A percentile compares a stretch with the other conserved stretches of the same genome.
phyloP scores from a whole-genome alignment of 2,113 vertebrate genomes.

The Phoxinus phoxinus region DNA sequence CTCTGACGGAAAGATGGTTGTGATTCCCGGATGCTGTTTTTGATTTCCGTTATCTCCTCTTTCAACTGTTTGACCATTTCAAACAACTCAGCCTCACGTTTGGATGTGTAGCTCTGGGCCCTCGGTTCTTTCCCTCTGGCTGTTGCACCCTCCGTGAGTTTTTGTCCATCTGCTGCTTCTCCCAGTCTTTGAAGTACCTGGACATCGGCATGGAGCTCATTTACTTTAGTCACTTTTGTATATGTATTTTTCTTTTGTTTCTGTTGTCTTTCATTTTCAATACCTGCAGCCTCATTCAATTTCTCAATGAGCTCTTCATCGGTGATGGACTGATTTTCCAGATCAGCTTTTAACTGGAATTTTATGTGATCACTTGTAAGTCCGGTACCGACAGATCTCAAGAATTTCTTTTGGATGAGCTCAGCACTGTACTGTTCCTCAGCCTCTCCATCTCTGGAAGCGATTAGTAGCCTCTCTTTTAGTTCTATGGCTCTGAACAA shows the following conservation, averaged over 20 bases:
- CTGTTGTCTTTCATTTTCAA: background rate
- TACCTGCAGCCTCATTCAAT: constrained; percentile 3
- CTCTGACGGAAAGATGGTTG: too few species aligned
- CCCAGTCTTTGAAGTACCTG: background rate
- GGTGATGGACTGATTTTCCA: background rate
- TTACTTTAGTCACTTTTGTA: background rate
- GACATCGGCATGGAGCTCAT: background rate
- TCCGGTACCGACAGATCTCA: constrained; percentile 14
- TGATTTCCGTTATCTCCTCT: background rate
- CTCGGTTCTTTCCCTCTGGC: background rate
- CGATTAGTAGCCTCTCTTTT: constrained; percentile 18
- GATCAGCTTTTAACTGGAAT: background rate
- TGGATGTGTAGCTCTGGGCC: background rate
- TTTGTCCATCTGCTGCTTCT: background rate
- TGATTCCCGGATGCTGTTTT: constrained; percentile 5
- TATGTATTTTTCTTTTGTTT: background rate
- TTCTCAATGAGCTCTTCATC: constrained; percentile 10
- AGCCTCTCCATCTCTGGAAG: constrained; percentile 11
- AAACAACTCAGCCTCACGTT: background rate
- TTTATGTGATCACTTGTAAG: background rate
- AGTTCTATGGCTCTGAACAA: constrained; percentile 1
- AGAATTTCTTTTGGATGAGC: constrained; percentile 46
- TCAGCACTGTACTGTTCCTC: constrained; percentile 43
- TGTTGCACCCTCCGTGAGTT: background rate
- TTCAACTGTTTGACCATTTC: background rate